Evolutionary conservation across 2,113 vertebrate species (phyloP).

Genomic region (Lepus timidus): DNA sequence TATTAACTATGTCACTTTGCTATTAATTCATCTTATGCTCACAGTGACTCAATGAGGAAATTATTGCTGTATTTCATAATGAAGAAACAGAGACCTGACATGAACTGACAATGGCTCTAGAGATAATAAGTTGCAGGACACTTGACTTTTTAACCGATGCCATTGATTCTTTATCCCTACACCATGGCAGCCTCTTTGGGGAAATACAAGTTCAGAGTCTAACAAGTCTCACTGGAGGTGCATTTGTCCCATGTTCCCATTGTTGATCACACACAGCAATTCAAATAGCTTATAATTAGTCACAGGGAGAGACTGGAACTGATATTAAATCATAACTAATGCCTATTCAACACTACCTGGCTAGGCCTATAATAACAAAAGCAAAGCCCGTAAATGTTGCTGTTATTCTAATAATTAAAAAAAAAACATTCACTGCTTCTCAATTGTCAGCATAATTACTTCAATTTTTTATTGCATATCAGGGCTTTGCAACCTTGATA

Average conservation of each 20-base stretch:
- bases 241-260: conserved; percentile 74
- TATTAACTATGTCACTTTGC: conserved; percentile 10
- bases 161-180: background rate
- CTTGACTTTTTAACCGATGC: background rate
- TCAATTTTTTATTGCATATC: conserved; percentile 28
- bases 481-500: conserved; percentile 29
- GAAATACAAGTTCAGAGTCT: conserved; percentile 59
- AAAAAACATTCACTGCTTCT: conserved; percentile 46
- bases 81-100: background rate
- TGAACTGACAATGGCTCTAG: background rate
- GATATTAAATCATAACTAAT: conserved; percentile 83
- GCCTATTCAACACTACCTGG: conserved; percentile 84
- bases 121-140: background rate
- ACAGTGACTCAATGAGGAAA: background rate
- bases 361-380: conserved; percentile 82
- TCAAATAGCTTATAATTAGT: conserved; percentile 82
- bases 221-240: conserved; percentile 71
- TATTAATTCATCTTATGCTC: conserved; percentile 2
- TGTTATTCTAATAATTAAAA: conserved; percentile 79
- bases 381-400: conserved; percentile 69
- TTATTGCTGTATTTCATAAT: background rate
- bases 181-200: background rate
- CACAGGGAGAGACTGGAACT: conserved; percentile 79
- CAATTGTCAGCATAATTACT: conserved; percentile 67
- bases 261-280: conserved; percentile 76